These are phyloP conservation scores for Leptobrachium ailaonicum DNA, from an alignment of 2,113 vertebrate species.

Conservation along the genomic window DNA sequence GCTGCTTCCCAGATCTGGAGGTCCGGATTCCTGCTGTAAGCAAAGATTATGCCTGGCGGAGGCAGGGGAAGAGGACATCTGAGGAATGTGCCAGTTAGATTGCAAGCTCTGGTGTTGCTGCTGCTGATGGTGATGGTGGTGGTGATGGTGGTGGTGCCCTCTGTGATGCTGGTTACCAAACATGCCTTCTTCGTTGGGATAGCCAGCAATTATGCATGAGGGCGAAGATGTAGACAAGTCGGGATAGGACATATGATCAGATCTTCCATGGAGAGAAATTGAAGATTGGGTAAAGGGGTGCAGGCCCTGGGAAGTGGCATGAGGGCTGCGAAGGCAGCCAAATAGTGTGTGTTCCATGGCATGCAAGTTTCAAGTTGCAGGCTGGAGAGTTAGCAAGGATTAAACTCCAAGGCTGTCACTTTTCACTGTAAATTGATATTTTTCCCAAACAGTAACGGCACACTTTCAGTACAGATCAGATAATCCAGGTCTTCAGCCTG, in stretches of 20 bases:
- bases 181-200: slow-evolving; percentile 87
- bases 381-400: slow-evolving; percentile 60
- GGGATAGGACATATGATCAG: slow-evolving; percentile 95
- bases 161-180: slow-evolving; percentile 85
- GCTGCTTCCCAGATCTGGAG: slow-evolving; percentile 83
- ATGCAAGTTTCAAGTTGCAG: slow-evolving; percentile 70
- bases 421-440: slow-evolving; percentile 65
- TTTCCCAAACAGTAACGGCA: slow-evolving; percentile 59
- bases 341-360: slow-evolving; percentile 98
- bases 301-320: slow-evolving; percentile 87
- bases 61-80: slow-evolving; percentile 76
- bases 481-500: slow-evolving; percentile 78
- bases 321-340: slow-evolving; percentile 95
- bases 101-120: slow-evolving; percentile 81
- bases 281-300: slow-evolving; percentile 92
- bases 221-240: slow-evolving; percentile 84
- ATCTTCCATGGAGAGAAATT: slow-evolving; percentile 89
- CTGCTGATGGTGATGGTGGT: slow-evolving; percentile 84
- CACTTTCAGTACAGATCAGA: slow-evolving; percentile 56
- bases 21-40: slow-evolving; percentile 80
- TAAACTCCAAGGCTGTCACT: slow-evolving; percentile 67
- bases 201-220: slow-evolving; percentile 91
- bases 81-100: slow-evolving; percentile 86
- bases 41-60: slow-evolving; percentile 82
- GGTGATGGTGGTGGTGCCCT: slow-evolving; percentile 73